Base-by-base conservation (phyloP, 1,140 invertebrate genomes). In the Caerostris extrusa region DNA sequence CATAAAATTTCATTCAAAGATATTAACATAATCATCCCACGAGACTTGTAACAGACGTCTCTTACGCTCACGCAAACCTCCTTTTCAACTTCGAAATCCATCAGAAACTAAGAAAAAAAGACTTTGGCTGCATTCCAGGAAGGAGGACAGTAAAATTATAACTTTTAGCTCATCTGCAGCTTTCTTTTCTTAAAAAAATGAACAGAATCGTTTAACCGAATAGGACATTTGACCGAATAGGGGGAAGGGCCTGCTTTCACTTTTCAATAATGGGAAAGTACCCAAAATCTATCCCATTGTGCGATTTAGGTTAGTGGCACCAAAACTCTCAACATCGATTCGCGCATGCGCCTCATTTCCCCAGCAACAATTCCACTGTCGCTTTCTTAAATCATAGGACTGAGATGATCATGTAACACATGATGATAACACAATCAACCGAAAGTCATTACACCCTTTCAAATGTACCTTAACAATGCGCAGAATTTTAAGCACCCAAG, bases 301-400 rank as follows among this genome's bases (percentile, higher is more conserved):
- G 53, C 71, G 50, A 77, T 77, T 77, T 77, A 34, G 71, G 71
- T 77, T 77, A 77, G 71, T 77, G 71, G 71, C 71, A 50, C 50
- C 71, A 77, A 53, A 77, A 34, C 71, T 77, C 71, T 12, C 71
- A 34, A 34, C 71, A 77, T 77, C 71, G 71, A 77, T 77, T 77
- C 71, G 71, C 34, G 71, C 71, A 77, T 77, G 71, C 71, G 71
- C 12, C 34, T 34, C 71, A 77, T 8, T 17, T 0, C 71, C 71
- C 71, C 71, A 77, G 71, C 71, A 77, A 77, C 71, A 77, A 34
- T 34, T 34, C 34, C 34, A 34, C 34, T 34, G 71, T 50, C 7
- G 34, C 71, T 10, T 3, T 1, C 34, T 34, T 34, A 2, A 34
- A 34, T 34, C 34, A 34, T 2, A 34, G 34, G 34, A 34, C 34